Percentiles rank a stretch among this genome's conserved stretches.
These are phyloP conservation scores for Tarsius wallacei DNA, from an alignment of 2,797 vertebrate species.

Conservation along the genomic window DNA sequence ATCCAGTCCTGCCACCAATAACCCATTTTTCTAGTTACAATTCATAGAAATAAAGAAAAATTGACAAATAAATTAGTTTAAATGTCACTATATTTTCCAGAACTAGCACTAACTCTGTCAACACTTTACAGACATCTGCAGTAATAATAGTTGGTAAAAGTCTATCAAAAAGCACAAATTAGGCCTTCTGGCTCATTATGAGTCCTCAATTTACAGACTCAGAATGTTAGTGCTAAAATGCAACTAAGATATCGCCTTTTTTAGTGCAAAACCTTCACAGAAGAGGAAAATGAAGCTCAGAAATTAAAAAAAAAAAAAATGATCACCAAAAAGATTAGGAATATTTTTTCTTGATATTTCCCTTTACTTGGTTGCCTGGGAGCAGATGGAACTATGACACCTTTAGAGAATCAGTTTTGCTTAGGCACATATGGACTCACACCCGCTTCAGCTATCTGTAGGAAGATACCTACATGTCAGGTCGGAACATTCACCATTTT, in stretches of 20 bases:
- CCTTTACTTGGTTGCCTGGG: not conserved
- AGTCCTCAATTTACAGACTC: not conserved
- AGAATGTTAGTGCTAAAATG: not conserved
- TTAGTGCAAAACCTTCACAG: not conserved
- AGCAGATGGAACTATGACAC: not conserved
- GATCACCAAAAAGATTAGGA: not conserved
- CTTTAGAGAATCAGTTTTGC: not conserved
- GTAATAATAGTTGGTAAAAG: not conserved
- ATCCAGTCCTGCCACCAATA: not conserved
- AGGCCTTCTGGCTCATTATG: not conserved
- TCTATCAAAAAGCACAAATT: not conserved
- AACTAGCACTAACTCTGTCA: not conserved
- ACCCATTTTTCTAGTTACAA: not conserved
- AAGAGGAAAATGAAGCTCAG: not conserved
- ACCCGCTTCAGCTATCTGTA: not conserved
- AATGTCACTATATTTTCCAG: slow-evolving; percentile 1
- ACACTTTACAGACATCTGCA: not conserved
- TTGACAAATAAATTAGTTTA: not conserved
- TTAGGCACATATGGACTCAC: not conserved
- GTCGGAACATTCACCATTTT: not conserved
- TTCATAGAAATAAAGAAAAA: slow-evolving; percentile 35
- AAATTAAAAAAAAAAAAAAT: not conserved
- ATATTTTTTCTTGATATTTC: slow-evolving; percentile 24
- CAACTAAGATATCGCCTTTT: not conserved
- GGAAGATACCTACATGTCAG: not conserved